Percentiles rank a stretch among this genome's conserved stretches.
Conservation (phyloP, 2,888 invertebrate species). For the Steromphala cineraria region DNA sequence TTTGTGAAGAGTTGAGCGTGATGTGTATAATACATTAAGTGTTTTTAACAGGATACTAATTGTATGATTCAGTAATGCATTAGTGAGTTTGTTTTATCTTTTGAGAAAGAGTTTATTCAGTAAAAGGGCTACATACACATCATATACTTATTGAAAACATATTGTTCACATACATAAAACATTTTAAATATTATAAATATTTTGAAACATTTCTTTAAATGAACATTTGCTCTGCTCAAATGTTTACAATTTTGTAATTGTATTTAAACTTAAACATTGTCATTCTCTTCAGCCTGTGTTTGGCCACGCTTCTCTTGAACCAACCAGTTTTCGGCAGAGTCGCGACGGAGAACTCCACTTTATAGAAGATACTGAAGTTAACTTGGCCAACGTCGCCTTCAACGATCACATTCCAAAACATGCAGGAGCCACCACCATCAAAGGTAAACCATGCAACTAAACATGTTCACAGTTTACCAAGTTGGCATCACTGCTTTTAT, state of each 20-base stretch:
- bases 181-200: too few species aligned
- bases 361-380: slow-evolving; percentile 68
- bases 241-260: too few species aligned
- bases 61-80: too few species aligned
- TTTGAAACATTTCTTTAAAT: too few species aligned
- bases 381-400: slow-evolving; percentile 62
- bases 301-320: slow-evolving; percentile 69
- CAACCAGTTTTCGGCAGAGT: slow-evolving; percentile 63
- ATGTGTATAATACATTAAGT: too few species aligned
- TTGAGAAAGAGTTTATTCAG: background rate
- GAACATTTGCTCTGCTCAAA: too few species aligned
- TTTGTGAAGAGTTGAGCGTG: background rate
- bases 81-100: background rate
- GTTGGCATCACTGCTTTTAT: background rate
- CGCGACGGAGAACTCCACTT: slow-evolving; percentile 71
- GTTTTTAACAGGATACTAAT: too few species aligned
- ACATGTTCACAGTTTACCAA: background rate
- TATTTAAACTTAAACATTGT: background rate
- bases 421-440: slow-evolving; percentile 65
- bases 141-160: too few species aligned
- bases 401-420: slow-evolving; percentile 60
- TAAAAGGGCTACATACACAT: too few species aligned
- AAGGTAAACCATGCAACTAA: slow-evolving; percentile 54
- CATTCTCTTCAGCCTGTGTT: slow-evolving; percentile 64
- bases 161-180: too few species aligned